A percentile compares a stretch with the other conserved stretches of the same genome.
Conservation (phyloP, 2,888 invertebrate species). For the Erebia palarica region DNA sequence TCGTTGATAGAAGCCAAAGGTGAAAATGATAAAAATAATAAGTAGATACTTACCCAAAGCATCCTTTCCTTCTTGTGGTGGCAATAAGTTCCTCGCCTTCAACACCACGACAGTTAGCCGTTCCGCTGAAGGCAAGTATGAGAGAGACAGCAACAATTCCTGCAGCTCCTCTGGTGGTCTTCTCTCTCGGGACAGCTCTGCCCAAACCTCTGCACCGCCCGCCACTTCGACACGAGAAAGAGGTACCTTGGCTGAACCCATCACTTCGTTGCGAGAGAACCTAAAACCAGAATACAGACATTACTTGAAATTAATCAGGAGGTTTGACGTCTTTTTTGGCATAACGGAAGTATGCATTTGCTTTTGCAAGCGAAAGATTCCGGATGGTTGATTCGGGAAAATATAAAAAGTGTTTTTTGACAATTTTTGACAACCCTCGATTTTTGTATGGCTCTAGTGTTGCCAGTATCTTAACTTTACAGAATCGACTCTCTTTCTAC, state of each 20-base stretch:
- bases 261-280: constrained; percentile 93
- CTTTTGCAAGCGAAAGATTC: no score
- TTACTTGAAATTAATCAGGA: not conserved
- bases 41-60: constrained; percentile 46
- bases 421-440: no score
- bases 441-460: no score
- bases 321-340: no score
- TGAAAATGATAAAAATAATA: not conserved
- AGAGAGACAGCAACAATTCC: constrained; percentile 91
- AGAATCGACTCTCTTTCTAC: no score
- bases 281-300: constrained; percentile 56
- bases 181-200: constrained; percentile 90
- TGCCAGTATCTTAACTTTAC: no score
- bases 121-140: constrained; percentile 94
- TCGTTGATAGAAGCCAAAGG: not conserved
- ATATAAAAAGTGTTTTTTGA: no score
- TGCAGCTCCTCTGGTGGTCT: constrained; percentile 92
- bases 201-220: constrained; percentile 92
- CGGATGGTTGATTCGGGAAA: no score
- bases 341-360: no score
- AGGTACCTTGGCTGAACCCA: constrained; percentile 91
- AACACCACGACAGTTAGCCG: constrained; percentile 91
- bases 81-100: constrained; percentile 92
- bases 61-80: constrained; percentile 85
- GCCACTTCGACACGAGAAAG: constrained; percentile 91